phyloP scores from a whole-genome alignment of 2,888 invertebrate species.

The Pasiphila rectangulata region DNA sequence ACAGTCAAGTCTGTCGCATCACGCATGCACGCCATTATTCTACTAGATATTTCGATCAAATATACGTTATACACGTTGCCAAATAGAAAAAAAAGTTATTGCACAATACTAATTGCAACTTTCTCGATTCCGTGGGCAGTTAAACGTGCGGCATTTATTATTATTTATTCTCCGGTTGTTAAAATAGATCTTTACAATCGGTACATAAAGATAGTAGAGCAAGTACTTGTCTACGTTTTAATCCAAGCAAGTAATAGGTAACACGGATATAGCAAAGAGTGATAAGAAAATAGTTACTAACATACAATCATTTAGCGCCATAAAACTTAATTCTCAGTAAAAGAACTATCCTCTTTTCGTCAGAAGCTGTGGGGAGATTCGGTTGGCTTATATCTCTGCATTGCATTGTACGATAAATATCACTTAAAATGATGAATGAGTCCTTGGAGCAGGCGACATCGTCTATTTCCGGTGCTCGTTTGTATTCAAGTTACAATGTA shows the following conservation, averaged over 20 bases:
- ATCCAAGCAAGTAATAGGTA: too few species aligned
- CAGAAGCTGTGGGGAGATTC: constrained; percentile 15
- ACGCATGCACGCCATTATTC: constrained; percentile 43
- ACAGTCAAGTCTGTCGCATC: constrained; percentile 43
- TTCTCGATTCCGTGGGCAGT: constrained; percentile 40
- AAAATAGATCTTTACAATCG: too few species aligned
- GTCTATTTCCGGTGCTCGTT: constrained; percentile 44
- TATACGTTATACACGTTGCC: constrained; percentile 44
- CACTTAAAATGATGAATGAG: constrained; percentile 53
- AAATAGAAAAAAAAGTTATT: constrained; percentile 41
- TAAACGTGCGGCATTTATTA: constrained; percentile 35
- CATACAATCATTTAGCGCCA: neutral
- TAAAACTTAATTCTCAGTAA: too few species aligned
- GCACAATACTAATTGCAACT: constrained; percentile 45
- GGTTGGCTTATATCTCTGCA: constrained; percentile 31
- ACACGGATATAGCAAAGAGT: too few species aligned
- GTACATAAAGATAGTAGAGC: neutral
- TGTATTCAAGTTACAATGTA: constrained; percentile 20
- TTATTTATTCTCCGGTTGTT: constrained; percentile 27
- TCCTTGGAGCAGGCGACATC: constrained; percentile 49
- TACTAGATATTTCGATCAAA: constrained; percentile 31
- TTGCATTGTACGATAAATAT: constrained; percentile 47
- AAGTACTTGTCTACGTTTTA: neutral
- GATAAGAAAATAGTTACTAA: neutral
- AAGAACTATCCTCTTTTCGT: too few species aligned